A percentile compares a stretch with the other conserved stretches of the same genome.
Evolutionary conservation across 2,797 vertebrate species (phyloP).

Genomic region (Erpetoichthys calabaricus): DNA sequence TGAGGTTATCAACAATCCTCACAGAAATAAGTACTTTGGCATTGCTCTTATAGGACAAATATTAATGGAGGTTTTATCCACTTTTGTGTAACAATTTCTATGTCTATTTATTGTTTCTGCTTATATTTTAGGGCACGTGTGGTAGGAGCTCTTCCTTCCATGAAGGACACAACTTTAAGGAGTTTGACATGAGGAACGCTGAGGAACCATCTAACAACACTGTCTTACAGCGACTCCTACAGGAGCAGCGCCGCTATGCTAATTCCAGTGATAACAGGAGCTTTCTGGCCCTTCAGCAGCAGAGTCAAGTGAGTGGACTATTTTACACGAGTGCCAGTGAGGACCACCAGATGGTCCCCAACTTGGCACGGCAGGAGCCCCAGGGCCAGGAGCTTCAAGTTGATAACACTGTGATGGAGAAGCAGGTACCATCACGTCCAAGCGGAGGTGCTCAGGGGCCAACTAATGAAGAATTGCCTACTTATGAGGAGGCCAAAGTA

Average conservation of each 20-base stretch:
- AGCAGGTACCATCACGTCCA: slow-evolving; percentile 58
- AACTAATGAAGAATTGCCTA: slow-evolving; percentile 81
- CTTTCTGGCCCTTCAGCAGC: slow-evolving; percentile 67
- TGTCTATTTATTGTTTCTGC: no score
- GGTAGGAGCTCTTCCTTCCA: slow-evolving; percentile 51
- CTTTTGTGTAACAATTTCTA: no score
- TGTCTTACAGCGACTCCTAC: slow-evolving; percentile 89
- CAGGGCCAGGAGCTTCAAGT: slow-evolving; percentile 95
- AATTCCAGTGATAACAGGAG: slow-evolving; percentile 72
- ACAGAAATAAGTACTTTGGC: no score
- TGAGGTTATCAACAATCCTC: no score
- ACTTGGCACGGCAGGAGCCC: slow-evolving; percentile 92
- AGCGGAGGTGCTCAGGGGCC: slow-evolving; percentile 39
- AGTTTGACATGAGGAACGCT: slow-evolving; percentile 84
- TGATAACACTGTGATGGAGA: slow-evolving; percentile 81
- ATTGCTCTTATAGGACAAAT: no score
- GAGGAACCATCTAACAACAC: slow-evolving; percentile 76
- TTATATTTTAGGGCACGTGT: slow-evolving; percentile 31
- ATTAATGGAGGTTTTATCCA: no score
- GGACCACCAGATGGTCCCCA: slow-evolving; percentile 70
- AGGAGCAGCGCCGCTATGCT: slow-evolving; percentile 90
- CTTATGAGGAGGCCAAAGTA: slow-evolving; percentile 95
- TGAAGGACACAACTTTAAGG: slow-evolving; percentile 39
- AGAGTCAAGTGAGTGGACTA: slow-evolving; percentile 20
- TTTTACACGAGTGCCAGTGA: slow-evolving; percentile 47